Conservation (phyloP, 30 jellyfish, hydroid and myxozoan genomes). For the Clytia hemisphaerica region DNA sequence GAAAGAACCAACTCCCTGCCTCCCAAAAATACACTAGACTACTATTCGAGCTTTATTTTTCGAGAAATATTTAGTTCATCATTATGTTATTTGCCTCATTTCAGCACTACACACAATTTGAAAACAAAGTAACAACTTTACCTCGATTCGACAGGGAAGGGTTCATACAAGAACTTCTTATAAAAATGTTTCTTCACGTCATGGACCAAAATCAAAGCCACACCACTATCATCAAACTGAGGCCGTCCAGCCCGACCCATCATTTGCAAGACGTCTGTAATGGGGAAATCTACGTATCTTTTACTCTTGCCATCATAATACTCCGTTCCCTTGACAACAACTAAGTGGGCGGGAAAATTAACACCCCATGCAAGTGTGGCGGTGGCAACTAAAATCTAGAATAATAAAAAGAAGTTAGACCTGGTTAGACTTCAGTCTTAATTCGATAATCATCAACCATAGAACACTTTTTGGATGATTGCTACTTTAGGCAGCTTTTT, state of each 20-base stretch:
- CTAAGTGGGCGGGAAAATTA: constrained; percentile 98
- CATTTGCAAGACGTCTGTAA: constrained; percentile 98
- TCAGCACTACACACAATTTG: no score
- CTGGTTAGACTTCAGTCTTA: no score
- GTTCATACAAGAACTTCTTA: constrained; percentile 94
- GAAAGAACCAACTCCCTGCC: no score
- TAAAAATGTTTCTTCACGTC: constrained; percentile 93
- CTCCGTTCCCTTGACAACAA: constrained; percentile 94
- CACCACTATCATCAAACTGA: constrained; percentile 97
- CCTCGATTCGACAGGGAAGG: constrained; percentile 99
- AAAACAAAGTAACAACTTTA: constrained; percentile 4
- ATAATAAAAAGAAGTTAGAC: background rate
- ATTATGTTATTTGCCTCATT: no score
- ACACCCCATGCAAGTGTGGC: constrained; percentile 99
- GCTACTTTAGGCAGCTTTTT: no score
- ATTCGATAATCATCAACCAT: no score
- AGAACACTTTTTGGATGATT: no score
- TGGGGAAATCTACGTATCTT: constrained; percentile 96
- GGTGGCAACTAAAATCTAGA: constrained; percentile 90
- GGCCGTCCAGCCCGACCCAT: constrained; percentile 99
- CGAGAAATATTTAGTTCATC: background rate
- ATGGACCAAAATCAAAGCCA: constrained; percentile 94
- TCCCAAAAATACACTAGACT: no score
- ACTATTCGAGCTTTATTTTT: no score
- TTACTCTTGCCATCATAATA: constrained; percentile 86